Evolutionary conservation across 2,888 invertebrate species (phyloP).

Genomic region (Cryptus armator): DNA sequence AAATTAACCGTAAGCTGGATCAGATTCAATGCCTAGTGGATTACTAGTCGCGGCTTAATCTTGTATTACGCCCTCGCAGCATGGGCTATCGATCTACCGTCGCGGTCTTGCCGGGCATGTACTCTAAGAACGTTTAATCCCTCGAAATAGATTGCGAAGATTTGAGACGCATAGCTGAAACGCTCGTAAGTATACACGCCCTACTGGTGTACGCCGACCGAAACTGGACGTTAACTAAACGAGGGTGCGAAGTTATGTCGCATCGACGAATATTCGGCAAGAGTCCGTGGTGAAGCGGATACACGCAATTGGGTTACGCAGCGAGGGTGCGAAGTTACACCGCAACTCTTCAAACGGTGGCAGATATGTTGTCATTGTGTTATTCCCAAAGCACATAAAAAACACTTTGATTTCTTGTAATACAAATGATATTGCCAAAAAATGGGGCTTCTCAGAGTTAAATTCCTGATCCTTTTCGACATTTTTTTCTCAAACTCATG

Average conservation of each 20-base stretch:
- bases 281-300: neutral
- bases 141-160: slow-evolving; percentile 68
- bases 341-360: no score
- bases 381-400: no score
- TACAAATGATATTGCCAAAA: no score
- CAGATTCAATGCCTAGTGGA: slow-evolving; percentile 71
- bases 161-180: slow-evolving; percentile 54
- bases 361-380: no score
- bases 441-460: no score
- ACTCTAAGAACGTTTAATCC: slow-evolving; percentile 74
- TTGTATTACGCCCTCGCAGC: slow-evolving; percentile 64
- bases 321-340: no score
- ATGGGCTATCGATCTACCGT: slow-evolving; percentile 63
- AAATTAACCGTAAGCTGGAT: slow-evolving; percentile 75
- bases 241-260: slow-evolving; percentile 10
- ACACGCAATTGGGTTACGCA: no score
- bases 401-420: no score
- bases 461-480: no score
- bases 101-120: slow-evolving; percentile 67
- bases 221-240: slow-evolving; percentile 2
- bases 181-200: slow-evolving; percentile 27
- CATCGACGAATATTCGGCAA: neutral
- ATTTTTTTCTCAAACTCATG: no score
- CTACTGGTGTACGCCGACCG: slow-evolving; percentile 23
- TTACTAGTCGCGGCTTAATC: slow-evolving; percentile 70